These are phyloP conservation scores for Meandrusa payeni DNA, from an alignment of 2,888 invertebrate genomes.

Conservation along the genomic window DNA sequence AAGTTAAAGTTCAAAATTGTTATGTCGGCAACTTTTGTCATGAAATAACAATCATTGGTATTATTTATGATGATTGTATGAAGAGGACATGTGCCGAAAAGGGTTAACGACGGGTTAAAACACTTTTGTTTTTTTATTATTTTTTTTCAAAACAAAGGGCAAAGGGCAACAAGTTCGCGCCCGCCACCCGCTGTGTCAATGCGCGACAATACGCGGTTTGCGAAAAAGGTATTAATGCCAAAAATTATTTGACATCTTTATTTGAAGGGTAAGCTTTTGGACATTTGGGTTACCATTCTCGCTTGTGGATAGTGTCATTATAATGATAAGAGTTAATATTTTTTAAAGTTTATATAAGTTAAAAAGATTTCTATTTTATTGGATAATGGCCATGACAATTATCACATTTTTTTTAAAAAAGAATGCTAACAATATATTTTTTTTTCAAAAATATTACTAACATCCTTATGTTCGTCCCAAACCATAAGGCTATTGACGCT, in stretches of 20 bases:
- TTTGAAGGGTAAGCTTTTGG: conserved; percentile 29
- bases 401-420: too few relatives aligned
- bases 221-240: conserved; percentile 50
- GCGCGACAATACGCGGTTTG: conserved; percentile 40
- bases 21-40: conserved; percentile 21
- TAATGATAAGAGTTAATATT: too few relatives aligned
- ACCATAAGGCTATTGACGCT: too few relatives aligned
- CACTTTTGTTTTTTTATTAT: conserved; percentile 68
- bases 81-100: conserved; percentile 59
- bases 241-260: conserved; percentile 51
- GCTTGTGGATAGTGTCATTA: too few relatives aligned
- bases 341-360: too few relatives aligned
- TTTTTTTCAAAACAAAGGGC: conserved; percentile 54
- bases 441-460: too few relatives aligned
- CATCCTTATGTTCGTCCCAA: too few relatives aligned
- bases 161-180: conserved; percentile 69
- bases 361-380: too few relatives aligned
- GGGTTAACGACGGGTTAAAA: conserved; percentile 66
- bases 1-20: conserved; percentile 25
- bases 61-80: conserved; percentile 19
- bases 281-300: conserved; percentile 1
- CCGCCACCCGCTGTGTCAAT: conserved; percentile 58
- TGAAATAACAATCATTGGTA: conserved; percentile 19
- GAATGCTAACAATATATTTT: too few relatives aligned
- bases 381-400: too few relatives aligned